Evolutionary conservation across 2,113 vertebrate genomes (phyloP).

Genomic region (Nothocercus nigrocapillus): DNA sequence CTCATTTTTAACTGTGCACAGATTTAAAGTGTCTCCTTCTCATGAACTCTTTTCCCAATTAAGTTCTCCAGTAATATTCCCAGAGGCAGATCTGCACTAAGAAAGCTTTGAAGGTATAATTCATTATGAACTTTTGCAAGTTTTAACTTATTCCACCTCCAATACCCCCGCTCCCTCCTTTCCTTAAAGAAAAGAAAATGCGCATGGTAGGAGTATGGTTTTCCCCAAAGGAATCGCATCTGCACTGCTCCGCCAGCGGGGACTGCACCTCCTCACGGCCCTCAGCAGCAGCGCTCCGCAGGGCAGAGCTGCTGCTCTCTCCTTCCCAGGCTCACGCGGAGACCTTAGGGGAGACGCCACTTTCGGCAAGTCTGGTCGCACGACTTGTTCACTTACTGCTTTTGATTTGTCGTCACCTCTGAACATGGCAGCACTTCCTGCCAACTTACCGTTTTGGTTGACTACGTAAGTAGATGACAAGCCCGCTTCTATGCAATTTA

Average conservation of each 20-base stretch:
- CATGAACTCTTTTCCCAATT: background rate
- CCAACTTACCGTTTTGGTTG: background rate
- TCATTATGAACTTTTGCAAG: background rate
- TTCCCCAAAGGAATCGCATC: background rate
- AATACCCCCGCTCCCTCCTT: background rate
- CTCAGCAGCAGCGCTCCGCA: background rate
- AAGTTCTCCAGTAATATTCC: background rate
- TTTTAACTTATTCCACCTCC: background rate
- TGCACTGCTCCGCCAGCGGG: background rate
- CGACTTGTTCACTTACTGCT: background rate
- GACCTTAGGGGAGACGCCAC: background rate
- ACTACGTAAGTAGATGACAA: background rate
- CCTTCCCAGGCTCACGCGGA: background rate
- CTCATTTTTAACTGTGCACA: background rate
- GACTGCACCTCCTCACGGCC: background rate
- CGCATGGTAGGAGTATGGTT: background rate
- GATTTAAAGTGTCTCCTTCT: background rate
- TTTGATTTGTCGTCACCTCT: slow-evolving; percentile 5
- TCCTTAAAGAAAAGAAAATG: background rate
- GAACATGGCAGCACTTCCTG: background rate
- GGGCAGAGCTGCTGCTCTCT: background rate
- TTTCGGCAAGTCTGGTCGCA: background rate
- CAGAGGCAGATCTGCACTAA: background rate
- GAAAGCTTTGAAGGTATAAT: background rate
- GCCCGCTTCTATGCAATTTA: slow-evolving; percentile 77